phyloP scores from a whole-genome alignment of 2,113 vertebrate genomes.

The Corynorhinus townsendii region DNA sequence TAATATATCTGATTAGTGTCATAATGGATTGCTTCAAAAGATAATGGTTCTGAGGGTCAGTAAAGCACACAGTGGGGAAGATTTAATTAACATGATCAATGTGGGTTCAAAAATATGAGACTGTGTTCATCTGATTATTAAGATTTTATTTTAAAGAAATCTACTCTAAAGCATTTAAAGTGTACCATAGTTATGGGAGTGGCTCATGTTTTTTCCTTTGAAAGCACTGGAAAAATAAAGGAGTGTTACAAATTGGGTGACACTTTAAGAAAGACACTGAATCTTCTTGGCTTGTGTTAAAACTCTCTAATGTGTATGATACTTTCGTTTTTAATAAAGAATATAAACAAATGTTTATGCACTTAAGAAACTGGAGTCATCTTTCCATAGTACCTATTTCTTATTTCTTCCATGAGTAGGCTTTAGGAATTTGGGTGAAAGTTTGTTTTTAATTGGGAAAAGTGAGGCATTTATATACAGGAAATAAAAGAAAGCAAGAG shows the following conservation, averaged over 20 bases:
- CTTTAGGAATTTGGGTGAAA: conserved; percentile 24
- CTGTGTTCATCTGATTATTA: conserved; percentile 5
- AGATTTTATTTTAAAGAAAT: conserved; percentile 14
- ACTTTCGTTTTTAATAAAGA: conserved; percentile 46
- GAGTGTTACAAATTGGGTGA: neutral
- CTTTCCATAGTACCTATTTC: neutral
- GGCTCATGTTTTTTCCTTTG: neutral
- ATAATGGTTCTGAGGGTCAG: neutral
- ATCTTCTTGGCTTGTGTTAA: neutral
- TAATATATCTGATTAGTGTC: conserved; percentile 41
- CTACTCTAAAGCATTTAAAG: conserved; percentile 14
- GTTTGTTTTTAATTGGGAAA: conserved; percentile 22
- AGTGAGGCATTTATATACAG: neutral
- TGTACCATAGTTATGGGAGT: neutral
- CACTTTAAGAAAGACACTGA: neutral
- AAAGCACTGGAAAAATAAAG: neutral
- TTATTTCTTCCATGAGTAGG: neutral
- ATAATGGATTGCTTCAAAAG: conserved; percentile 41
- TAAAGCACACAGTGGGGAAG: conserved; percentile 41
- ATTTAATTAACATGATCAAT: conserved; percentile 24
- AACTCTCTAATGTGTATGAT: neutral
- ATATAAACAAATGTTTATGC: neutral
- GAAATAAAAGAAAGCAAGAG: neutral
- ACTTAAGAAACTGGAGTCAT: neutral
- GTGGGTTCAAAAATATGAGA: neutral